Conservation (phyloP, 1,140 invertebrate species). For the Drosophila sucinea region DNA sequence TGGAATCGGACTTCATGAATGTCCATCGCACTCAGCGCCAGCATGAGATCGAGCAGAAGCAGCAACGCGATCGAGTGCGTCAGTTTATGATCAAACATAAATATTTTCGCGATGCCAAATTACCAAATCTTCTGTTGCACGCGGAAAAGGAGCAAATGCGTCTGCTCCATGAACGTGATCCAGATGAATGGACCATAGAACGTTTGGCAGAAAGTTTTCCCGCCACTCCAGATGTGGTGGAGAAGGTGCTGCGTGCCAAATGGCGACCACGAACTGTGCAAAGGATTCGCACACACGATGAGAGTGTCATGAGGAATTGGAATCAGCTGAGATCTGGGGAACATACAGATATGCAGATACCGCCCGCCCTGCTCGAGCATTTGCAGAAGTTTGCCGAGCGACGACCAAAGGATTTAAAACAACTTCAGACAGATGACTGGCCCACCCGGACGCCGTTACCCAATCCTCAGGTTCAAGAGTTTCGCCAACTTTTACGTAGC, state of each 20-base stretch:
- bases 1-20: conserved; percentile 84
- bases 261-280: conserved; percentile 86
- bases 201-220: conserved; percentile 92
- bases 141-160: conserved; percentile 92
- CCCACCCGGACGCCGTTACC: conserved; percentile 49
- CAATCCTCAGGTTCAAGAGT: conserved; percentile 78
- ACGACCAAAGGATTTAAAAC: conserved; percentile 44
- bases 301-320: conserved; percentile 88
- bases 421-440: conserved; percentile 49
- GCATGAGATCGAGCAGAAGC: conserved; percentile 80
- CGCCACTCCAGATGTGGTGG: conserved; percentile 86
- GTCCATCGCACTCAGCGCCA: conserved; percentile 78
- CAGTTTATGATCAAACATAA: conserved; percentile 88
- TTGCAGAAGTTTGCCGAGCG: conserved; percentile 86
- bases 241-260: conserved; percentile 86
- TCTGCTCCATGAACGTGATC: conserved; percentile 87
- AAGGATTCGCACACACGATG: conserved; percentile 86
- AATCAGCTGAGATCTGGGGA: conserved; percentile 85
- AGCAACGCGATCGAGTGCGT: conserved; percentile 83
- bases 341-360: conserved; percentile 77
- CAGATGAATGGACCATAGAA: conserved; percentile 89
- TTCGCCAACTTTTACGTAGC: conserved; percentile 82
- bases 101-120: conserved; percentile 88
- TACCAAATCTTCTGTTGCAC: conserved; percentile 91
- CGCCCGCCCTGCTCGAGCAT: conserved; percentile 84